Percentiles rank a stretch among this genome's conserved stretches.
These are phyloP conservation scores for Lepisosteus oculatus DNA, from an alignment of 2,113 vertebrate species.

Conservation along the genomic window DNA sequence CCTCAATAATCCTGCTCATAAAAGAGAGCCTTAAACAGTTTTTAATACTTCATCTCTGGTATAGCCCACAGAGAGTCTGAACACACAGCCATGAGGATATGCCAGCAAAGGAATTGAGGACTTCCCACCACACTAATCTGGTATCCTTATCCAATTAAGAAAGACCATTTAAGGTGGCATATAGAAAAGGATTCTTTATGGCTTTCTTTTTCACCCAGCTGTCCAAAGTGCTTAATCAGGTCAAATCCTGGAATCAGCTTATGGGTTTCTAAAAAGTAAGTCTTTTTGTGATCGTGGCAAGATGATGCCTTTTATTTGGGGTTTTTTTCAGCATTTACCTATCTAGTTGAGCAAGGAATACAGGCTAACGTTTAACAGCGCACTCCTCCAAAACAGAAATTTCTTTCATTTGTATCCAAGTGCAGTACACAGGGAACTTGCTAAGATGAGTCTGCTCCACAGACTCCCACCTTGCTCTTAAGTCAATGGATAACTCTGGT, in stretches of 20 bases:
- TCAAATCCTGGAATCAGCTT: neutral
- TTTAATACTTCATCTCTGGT: no score
- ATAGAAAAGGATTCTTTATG: neutral
- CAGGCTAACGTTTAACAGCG: no score
- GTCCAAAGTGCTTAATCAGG: neutral
- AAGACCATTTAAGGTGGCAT: neutral
- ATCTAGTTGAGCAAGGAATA: no score
- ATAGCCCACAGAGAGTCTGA: neutral
- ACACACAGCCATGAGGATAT: neutral
- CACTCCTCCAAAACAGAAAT: no score
- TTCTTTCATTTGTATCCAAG: no score
- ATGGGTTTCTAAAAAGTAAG: no score
- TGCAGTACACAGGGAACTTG: neutral
- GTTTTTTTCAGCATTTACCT: no score
- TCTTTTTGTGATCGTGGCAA: no score
- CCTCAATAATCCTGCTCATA: no score
- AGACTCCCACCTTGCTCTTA: slow-evolving; percentile 21
- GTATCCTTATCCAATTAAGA: neutral
- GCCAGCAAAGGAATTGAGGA: neutral
- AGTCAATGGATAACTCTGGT: slow-evolving; percentile 9
- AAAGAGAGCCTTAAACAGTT: no score
- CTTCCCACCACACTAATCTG: neutral
- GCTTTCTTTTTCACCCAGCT: neutral
- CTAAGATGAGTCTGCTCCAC: neutral
- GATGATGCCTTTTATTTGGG: no score